phyloP scores from a whole-genome alignment of 2,113 vertebrate species.

The Stomatorhinus ivindoensis region DNA sequence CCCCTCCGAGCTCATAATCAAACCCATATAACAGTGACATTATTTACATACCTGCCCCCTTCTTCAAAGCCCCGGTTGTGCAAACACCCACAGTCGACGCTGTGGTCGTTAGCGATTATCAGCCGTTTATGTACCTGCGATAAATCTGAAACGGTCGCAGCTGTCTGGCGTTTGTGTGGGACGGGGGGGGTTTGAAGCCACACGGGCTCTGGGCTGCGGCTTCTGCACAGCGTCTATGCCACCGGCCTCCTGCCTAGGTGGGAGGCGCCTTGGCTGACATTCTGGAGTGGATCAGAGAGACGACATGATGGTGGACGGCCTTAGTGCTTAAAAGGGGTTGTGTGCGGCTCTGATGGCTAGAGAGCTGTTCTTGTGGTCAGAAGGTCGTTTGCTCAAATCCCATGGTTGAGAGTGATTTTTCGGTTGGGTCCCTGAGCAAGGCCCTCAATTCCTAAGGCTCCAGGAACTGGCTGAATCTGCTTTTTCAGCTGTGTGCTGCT shows the following conservation, averaged over 20 bases:
- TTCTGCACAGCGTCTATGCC: background rate
- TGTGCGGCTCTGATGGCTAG: background rate
- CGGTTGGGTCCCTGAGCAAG: background rate
- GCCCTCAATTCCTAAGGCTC: background rate
- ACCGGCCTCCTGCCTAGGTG: background rate
- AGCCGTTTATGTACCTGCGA: conserved; percentile 9
- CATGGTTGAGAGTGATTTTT: background rate
- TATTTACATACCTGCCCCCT: conserved; percentile 21
- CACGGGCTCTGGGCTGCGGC: background rate
- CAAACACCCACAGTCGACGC: conserved; percentile 7
- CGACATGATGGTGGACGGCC: background rate
- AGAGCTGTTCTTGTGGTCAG: background rate
- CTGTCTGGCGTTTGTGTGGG: conserved; percentile 15
- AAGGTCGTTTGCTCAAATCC: background rate
- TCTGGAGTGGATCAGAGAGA: background rate
- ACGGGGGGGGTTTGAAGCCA: background rate
- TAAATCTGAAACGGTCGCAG: conserved; percentile 11
- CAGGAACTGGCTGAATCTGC: background rate
- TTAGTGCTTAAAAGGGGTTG: background rate
- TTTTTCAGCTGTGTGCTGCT: background rate
- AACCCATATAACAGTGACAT: background rate
- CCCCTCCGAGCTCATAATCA: background rate
- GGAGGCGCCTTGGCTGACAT: background rate
- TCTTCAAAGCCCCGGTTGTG: conserved; percentile 15
- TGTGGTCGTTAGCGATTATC: conserved; percentile 11